Evolutionary conservation across 1,140 invertebrate species (phyloP).

Genomic region (Drosophila nigromelanica): DNA sequence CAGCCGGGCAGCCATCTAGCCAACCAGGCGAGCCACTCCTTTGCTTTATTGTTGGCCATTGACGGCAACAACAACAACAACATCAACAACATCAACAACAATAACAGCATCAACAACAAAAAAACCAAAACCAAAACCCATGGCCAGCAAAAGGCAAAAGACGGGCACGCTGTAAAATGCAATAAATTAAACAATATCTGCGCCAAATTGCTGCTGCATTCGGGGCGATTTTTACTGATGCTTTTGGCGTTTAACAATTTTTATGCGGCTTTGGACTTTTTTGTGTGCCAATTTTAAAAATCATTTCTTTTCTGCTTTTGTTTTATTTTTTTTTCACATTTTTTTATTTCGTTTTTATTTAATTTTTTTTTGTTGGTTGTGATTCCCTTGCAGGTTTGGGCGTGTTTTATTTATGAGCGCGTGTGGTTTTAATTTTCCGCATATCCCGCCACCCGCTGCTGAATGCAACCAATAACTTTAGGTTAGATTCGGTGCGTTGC

Average conservation of each 20-base stretch:
- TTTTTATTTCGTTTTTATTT: slow-evolving; percentile 14
- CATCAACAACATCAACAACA: slow-evolving; percentile 12
- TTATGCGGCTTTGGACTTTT: slow-evolving; percentile 56
- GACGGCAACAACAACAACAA: slow-evolving; percentile 45
- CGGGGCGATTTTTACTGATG: slow-evolving; percentile 69
- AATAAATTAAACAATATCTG: slow-evolving; percentile 83
- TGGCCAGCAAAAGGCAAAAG: slow-evolving; percentile 57
- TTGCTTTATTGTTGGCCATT: slow-evolving; percentile 79
- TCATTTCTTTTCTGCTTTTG: slow-evolving; percentile 24
- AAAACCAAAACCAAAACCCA: slow-evolving; percentile 19
- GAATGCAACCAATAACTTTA: slow-evolving; percentile 49
- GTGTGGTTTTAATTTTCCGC: slow-evolving; percentile 46
- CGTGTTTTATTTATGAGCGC: slow-evolving; percentile 49
- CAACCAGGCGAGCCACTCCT: slow-evolving; percentile 60
- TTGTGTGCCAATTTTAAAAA: slow-evolving; percentile 48
- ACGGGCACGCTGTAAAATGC: slow-evolving; percentile 73
- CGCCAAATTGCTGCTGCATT: slow-evolving; percentile 79
- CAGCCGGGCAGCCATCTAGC: slow-evolving; percentile 51
- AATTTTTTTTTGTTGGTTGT: neutral
- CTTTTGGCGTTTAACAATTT: slow-evolving; percentile 77
- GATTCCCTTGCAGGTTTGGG: slow-evolving; percentile 52
- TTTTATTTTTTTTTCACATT: slow-evolving; percentile 20
- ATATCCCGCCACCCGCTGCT: neutral
- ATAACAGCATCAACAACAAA: slow-evolving; percentile 9
- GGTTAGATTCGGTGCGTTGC: slow-evolving; percentile 14